Evolutionary conservation across 2,888 invertebrate species (phyloP).

Genomic region (Spicauda simplicius): DNA sequence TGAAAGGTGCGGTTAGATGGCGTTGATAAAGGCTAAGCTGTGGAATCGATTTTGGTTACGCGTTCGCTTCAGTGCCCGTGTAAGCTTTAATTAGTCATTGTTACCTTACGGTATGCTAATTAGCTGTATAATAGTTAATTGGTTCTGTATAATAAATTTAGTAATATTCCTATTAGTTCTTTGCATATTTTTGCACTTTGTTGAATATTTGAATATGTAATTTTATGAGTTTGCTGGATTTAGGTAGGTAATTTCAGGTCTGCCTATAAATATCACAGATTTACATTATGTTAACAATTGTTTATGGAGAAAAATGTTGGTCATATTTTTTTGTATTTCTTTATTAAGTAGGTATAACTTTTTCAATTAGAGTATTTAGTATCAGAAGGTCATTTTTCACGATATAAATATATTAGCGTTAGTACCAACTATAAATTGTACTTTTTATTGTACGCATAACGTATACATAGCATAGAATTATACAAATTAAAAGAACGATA

Average conservation of each 20-base stretch:
- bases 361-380: too few species aligned
- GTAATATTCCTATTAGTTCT: neutral
- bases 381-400: too few species aligned
- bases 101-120: constrained; percentile 22
- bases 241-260: neutral
- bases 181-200: neutral
- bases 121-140: constrained; percentile 11
- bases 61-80: constrained; percentile 28
- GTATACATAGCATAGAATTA: too few species aligned
- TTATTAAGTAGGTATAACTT: too few species aligned
- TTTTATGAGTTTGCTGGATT: neutral
- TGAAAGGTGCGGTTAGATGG: constrained; percentile 60
- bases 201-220: neutral
- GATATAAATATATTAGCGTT: too few species aligned
- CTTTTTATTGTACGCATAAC: too few species aligned
- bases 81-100: constrained; percentile 33
- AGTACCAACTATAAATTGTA: too few species aligned
- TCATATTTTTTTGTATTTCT: too few species aligned
- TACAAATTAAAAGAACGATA: too few species aligned
- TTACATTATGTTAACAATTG: too few species aligned
- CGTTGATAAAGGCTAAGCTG: constrained; percentile 52
- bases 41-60: constrained; percentile 42
- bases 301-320: too few species aligned
- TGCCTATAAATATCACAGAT: too few species aligned
- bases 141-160: constrained; percentile 8